Evolutionary conservation across 2,797 vertebrate species (phyloP).

Genomic region (Squalus acanthias): DNA sequence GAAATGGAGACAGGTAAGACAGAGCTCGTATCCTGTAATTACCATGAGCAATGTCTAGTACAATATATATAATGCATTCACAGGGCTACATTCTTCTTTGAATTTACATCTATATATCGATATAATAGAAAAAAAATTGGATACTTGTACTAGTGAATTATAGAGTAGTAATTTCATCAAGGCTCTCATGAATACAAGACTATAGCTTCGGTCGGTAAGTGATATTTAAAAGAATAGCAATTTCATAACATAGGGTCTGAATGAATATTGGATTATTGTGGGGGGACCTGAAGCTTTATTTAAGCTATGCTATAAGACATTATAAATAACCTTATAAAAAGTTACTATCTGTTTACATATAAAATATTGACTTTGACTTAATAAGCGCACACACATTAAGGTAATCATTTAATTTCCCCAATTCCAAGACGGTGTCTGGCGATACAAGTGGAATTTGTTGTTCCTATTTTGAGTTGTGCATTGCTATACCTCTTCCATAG

Average conservation of each 20-base stretch:
- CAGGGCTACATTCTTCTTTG: neutral
- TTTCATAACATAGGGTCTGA: neutral
- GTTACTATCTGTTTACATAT: neutral
- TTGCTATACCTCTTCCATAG: neutral
- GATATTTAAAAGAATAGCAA: neutral
- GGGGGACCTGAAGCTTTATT: no score
- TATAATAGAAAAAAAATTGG: neutral
- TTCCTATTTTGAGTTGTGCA: neutral
- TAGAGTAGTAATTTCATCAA: neutral
- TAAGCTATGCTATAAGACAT: neutral
- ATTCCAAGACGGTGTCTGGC: neutral
- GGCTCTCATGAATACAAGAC: neutral
- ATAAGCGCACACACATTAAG: neutral
- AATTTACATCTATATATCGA: neutral
- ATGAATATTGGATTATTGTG: neutral
- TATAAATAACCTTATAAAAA: neutral
- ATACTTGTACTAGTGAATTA: neutral
- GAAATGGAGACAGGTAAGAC: neutral
- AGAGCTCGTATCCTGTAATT: neutral
- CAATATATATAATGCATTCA: neutral
- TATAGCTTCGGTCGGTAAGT: neutral
- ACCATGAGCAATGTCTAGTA: neutral
- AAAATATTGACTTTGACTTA: neutral
- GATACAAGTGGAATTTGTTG: neutral
- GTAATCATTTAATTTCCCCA: neutral